A percentile compares a stretch with the other conserved stretches of the same genome.
phyloP scores from a whole-genome alignment of 2,113 vertebrate genomes.

The Macaca nemestrina region DNA sequence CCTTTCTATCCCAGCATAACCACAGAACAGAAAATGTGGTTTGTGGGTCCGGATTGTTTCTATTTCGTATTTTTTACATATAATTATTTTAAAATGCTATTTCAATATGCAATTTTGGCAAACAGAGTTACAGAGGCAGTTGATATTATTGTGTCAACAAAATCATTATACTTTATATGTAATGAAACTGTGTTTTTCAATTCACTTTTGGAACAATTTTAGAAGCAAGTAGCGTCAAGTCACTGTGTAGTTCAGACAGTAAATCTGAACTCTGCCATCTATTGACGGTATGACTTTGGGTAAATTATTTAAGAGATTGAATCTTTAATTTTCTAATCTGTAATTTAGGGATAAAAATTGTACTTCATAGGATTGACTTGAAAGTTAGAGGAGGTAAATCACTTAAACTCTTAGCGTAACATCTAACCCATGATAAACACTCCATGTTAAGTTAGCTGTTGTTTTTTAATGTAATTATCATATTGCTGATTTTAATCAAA shows the following conservation, averaged over 20 bases:
- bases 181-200: background rate
- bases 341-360: background rate
- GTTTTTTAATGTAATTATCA: background rate
- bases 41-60: constrained; percentile 62
- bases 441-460: background rate
- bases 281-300: background rate
- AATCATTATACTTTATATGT: background rate
- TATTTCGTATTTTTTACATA: background rate
- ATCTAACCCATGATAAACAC: background rate
- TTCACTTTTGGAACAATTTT: background rate
- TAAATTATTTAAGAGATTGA: background rate
- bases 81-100: background rate
- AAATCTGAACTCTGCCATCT: background rate
- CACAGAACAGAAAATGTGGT: constrained; percentile 64
- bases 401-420: background rate
- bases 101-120: background rate
- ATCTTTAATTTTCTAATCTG: background rate
- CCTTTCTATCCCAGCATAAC: constrained; percentile 54
- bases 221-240: background rate
- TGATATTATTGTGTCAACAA: background rate
- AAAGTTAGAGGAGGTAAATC: background rate
- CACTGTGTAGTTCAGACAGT: background rate
- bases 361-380: background rate
- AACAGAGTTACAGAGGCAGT: background rate
- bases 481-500: background rate